Percentiles rank a stretch among this genome's conserved stretches.
Evolutionary conservation across 1,140 invertebrate genomes (phyloP).

Genomic region (Aphaenogaster rudis): DNA sequence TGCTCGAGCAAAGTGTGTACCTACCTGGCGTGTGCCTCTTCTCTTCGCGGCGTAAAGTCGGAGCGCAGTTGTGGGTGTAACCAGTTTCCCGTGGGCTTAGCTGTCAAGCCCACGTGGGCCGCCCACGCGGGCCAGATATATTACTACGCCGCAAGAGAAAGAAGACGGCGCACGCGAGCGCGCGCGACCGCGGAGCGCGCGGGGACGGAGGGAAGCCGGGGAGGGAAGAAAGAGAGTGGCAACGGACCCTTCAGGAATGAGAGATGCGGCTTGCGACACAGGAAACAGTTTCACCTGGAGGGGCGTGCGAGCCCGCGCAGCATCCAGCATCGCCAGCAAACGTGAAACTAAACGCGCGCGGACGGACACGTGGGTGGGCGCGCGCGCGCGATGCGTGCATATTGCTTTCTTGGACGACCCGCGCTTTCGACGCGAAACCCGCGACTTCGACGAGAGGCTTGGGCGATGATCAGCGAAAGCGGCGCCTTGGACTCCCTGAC

Average conservation of each 20-base stretch:
- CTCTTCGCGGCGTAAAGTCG: conserved; percentile 54
- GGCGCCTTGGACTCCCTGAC: conserved; percentile 13
- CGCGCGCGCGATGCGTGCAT: conserved; percentile 76
- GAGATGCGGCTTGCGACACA: conserved; percentile 83
- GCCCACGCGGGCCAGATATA: conserved; percentile 82
- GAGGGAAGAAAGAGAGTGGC: conserved; percentile 32
- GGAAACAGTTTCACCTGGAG: conserved; percentile 82
- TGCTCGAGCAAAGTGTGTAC: conserved; percentile 44
- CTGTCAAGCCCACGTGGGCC: conserved; percentile 86
- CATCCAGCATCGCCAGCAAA: conserved; percentile 52
- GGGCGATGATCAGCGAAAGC: background rate
- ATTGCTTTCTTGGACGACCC: conserved; percentile 76
- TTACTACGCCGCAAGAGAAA: conserved; percentile 72
- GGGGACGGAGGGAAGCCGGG: conserved; percentile 8
- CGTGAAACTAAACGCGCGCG: background rate
- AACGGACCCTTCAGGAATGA: conserved; percentile 73
- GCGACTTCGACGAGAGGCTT: conserved; percentile 54
- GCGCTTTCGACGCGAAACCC: conserved; percentile 65
- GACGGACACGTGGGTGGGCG: conserved; percentile 75
- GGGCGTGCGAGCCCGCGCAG: conserved; percentile 65
- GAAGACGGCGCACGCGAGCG: conserved; percentile 64
- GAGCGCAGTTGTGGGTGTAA: conserved; percentile 82
- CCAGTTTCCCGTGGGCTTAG: conserved; percentile 85
- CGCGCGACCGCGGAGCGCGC: background rate
- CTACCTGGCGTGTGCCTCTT: conserved; percentile 76